Evolutionary conservation across 1,140 invertebrate species (phyloP).

Genomic region (Drosophila bocki): DNA sequence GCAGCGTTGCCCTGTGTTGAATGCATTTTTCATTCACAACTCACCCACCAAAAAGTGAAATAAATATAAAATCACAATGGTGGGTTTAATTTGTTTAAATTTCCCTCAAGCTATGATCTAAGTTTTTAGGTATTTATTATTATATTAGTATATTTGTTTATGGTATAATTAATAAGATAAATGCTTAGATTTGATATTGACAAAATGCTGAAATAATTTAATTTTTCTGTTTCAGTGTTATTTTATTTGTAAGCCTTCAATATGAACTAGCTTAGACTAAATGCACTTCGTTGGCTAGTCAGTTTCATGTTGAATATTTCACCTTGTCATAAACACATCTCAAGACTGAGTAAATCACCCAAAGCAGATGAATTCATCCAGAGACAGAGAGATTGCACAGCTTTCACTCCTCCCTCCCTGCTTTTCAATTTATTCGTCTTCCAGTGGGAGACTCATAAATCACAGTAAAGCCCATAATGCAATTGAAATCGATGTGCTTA

Average conservation of each 20-base stretch:
- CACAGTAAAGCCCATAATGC: constrained; percentile 45
- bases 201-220: no score
- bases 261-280: neutral
- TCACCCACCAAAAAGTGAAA: neutral
- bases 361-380: constrained; percentile 10
- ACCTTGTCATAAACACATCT: constrained; percentile 13
- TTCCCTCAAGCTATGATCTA: neutral
- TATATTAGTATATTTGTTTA: no score
- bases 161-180: neutral
- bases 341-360: neutral
- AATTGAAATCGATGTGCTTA: constrained; percentile 46
- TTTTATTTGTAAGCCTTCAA: neutral
- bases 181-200: no score
- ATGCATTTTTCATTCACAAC: neutral
- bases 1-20: constrained; percentile 1
- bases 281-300: neutral
- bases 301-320: neutral
- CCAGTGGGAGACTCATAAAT: constrained; percentile 37
- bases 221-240: neutral
- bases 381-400: constrained; percentile 3
- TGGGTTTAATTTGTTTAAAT: neutral
- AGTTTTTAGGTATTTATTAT: neutral
- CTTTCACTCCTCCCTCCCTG: neutral
- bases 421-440: constrained; percentile 32
- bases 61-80: neutral